Base-by-base conservation (phyloP, 2,113 vertebrate genomes). In the Cairina moschata region DNA sequence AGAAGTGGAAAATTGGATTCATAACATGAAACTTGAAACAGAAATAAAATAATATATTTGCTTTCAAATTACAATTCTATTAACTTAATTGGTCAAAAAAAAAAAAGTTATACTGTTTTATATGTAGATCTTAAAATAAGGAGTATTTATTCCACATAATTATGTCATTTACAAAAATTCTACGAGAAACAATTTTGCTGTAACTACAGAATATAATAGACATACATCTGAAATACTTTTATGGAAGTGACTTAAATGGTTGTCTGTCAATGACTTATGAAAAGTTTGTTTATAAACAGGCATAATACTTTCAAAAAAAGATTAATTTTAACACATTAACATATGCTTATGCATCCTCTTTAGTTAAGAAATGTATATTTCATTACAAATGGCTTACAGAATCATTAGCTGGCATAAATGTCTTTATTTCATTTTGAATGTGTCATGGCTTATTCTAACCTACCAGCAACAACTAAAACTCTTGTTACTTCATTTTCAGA, bases 341-440 rank as follows among this genome's bases (percentile, higher is more conserved):
- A 62, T 77, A 31, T 84, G n/a, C 18, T 69, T 89, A 73, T 84
- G 13, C 52, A 69, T 56, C 95, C 46, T 63, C 20, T 89, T 92
- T 94, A 60, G 90, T 95, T 93, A 82, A 94, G 93, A 90, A 23
- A 60, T 66, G 4, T 7, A 4, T 95, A 94, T 88, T 97, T 94
- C 13, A 89, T 90, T 90, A 66, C 69, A 89, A 95, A 85, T 86
- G 15, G 14, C n/a, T 92, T 94, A 46, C 15, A 96, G 29, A 88
- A 79, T 95, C 78, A 91, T 56, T 34, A 78, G 44, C 74, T 76
- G 14, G 6, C 25, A 91, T 72, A 93, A 91, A 4, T 89, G 21
- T 40, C 59, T 83, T 94, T 90, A 86, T 91, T 95, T 97, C 3
- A 76, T 96, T 96, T 85, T 81, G 36, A 94, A 78, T 86, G 17